Evolutionary conservation across 2,888 invertebrate genomes (phyloP).

Genomic region (Helicoverpa assulta): DNA sequence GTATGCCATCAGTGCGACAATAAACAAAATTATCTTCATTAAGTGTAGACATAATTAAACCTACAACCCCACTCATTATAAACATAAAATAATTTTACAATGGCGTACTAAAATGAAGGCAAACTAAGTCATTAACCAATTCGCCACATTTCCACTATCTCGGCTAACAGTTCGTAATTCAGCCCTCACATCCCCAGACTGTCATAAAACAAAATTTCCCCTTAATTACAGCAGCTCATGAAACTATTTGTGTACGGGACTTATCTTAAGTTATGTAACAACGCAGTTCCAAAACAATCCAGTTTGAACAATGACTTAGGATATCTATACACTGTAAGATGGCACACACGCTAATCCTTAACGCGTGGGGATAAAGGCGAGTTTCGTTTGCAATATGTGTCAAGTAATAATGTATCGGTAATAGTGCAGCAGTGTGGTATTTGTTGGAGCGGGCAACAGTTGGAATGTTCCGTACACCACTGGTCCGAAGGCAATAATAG

Average conservation of each 20-base stretch:
- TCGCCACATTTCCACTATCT: constrained; percentile 47
- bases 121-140: constrained; percentile 52
- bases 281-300: constrained; percentile 63
- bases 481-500: constrained; percentile 61
- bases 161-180: constrained; percentile 51
- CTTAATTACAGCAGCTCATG: constrained; percentile 57
- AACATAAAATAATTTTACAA: constrained; percentile 47
- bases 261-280: constrained; percentile 64
- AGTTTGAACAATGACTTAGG: constrained; percentile 65
- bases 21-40: neutral
- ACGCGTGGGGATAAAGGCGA: constrained; percentile 37
- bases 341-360: constrained; percentile 44
- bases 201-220: constrained; percentile 62
- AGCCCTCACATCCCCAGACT: constrained; percentile 50
- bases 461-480: constrained; percentile 58
- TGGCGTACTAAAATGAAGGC: constrained; percentile 40
- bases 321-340: constrained; percentile 51
- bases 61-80: constrained; percentile 22
- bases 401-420: constrained; percentile 54
- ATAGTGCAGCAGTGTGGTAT: constrained; percentile 61
- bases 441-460: constrained; percentile 62
- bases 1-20: neutral
- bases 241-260: constrained; percentile 62
- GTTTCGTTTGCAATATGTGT: constrained; percentile 42
- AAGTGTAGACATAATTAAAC: neutral